phyloP scores from a whole-genome alignment of 2,888 invertebrate species.

The Ecliptopera silaceata region DNA sequence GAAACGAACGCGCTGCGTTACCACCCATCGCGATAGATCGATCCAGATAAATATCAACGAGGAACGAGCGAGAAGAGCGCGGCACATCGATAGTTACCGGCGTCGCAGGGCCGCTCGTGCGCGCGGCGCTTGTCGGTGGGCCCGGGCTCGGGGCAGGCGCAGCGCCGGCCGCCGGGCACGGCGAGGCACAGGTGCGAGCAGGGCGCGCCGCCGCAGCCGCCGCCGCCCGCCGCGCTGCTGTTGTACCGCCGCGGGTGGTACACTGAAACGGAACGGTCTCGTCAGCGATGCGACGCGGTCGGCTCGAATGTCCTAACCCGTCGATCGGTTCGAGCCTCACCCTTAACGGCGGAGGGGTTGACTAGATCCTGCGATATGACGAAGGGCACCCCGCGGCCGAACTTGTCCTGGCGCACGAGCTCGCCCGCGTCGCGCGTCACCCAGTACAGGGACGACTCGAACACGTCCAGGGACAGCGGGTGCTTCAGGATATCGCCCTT shows the following conservation, averaged over 20 bases:
- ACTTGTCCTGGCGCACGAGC: conserved; percentile 96
- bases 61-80: too few species aligned
- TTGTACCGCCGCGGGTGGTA: conserved; percentile 94
- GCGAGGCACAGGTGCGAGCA: conserved; percentile 97
- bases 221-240: conserved; percentile 73
- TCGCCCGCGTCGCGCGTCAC: conserved; percentile 95
- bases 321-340: conserved; percentile 54
- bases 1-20: conserved; percentile 23
- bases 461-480: conserved; percentile 95
- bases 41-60: too few species aligned
- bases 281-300: too few species aligned
- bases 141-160: conserved; percentile 93
- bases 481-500: conserved; percentile 89
- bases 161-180: conserved; percentile 93
- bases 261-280: conserved; percentile 69
- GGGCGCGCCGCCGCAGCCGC: conserved; percentile 84
- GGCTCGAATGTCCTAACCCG: too few species aligned
- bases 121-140: conserved; percentile 79
- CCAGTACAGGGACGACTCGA: conserved; percentile 97
- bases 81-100: conserved; percentile 73
- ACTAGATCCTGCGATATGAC: conserved; percentile 91
- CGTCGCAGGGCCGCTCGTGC: conserved; percentile 90
- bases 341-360: conserved; percentile 93
- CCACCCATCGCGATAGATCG: background rate
- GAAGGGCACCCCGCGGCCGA: conserved; percentile 96